Evolutionary conservation across 2,113 vertebrate genomes (phyloP).

Genomic region (Rhynchomys soricoides): DNA sequence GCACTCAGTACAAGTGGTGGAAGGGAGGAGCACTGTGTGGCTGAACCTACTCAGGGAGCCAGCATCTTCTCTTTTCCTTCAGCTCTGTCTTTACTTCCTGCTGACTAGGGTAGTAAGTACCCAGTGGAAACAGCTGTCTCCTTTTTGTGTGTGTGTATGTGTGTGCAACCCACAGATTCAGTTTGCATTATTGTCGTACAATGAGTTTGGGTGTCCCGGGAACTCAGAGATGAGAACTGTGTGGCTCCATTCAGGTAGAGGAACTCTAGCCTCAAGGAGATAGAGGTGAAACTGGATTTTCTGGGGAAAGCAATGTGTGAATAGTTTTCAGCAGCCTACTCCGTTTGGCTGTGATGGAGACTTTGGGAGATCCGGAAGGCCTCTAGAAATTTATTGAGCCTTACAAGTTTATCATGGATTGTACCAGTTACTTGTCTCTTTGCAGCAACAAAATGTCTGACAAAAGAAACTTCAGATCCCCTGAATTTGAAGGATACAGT

Average conservation of each 20-base stretch:
- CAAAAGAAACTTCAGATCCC: neutral
- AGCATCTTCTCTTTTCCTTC: accelerated
- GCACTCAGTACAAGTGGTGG: neutral
- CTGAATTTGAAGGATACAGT: neutral
- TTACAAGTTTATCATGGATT: accelerated
- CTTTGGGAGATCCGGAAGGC: neutral
- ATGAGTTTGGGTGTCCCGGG: neutral
- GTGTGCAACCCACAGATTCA: neutral
- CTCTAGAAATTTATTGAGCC: neutral
- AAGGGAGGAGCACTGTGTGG: neutral
- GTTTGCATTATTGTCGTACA: neutral
- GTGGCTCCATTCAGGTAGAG: neutral
- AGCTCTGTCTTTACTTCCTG: neutral
- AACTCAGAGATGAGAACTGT: neutral
- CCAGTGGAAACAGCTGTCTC: neutral
- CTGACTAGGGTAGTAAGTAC: neutral
- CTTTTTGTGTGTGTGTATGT: neutral
- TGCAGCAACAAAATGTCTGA: neutral
- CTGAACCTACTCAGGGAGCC: neutral
- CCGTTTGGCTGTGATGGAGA: accelerated
- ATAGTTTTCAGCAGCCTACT: neutral
- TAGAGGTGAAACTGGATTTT: accelerated
- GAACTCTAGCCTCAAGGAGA: neutral
- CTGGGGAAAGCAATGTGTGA: neutral
- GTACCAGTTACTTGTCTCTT: neutral